Conservation (phyloP, 2,797 vertebrate genomes). For the Amazonetta brasiliensis region DNA sequence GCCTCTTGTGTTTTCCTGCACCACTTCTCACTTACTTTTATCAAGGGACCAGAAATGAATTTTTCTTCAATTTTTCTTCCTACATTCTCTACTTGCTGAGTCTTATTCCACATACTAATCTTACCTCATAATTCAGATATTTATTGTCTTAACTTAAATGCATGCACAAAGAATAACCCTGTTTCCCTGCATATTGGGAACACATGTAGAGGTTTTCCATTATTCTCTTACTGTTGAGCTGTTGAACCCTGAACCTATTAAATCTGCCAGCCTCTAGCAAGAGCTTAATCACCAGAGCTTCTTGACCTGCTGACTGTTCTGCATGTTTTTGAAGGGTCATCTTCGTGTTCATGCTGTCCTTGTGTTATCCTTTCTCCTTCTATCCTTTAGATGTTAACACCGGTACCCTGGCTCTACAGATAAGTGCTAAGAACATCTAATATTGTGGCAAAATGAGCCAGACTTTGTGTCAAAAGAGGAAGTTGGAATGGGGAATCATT, state of each 20-base stretch:
- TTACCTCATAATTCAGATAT: not conserved
- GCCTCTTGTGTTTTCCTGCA: not conserved
- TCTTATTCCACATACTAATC: not conserved
- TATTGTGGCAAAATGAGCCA: slow-evolving; percentile 12
- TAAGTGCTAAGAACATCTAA: not conserved
- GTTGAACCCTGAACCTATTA: not conserved
- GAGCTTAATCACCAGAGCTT: not conserved
- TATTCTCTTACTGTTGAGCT: not conserved
- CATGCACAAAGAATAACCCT: not conserved
- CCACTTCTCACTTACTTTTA: not conserved
- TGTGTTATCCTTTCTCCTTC: not conserved
- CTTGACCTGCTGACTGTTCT: not conserved
- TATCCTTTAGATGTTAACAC: not conserved
- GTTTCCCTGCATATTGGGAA: not conserved
- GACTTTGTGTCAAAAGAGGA: slow-evolving; percentile 38
- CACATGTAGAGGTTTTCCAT: not conserved
- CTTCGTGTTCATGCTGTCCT: not conserved
- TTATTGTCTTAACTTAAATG: not conserved
- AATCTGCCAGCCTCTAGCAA: not conserved
- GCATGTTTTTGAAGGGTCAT: not conserved
- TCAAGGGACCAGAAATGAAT: not conserved
- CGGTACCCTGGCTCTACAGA: not conserved
- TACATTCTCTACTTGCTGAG: not conserved
- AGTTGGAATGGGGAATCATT: slow-evolving; percentile 20
- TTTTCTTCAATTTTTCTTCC: not conserved